A percentile compares a stretch with the other conserved stretches of the same genome.
Conservation (phyloP, 2,888 invertebrate species). For the Synergus itoensis region DNA sequence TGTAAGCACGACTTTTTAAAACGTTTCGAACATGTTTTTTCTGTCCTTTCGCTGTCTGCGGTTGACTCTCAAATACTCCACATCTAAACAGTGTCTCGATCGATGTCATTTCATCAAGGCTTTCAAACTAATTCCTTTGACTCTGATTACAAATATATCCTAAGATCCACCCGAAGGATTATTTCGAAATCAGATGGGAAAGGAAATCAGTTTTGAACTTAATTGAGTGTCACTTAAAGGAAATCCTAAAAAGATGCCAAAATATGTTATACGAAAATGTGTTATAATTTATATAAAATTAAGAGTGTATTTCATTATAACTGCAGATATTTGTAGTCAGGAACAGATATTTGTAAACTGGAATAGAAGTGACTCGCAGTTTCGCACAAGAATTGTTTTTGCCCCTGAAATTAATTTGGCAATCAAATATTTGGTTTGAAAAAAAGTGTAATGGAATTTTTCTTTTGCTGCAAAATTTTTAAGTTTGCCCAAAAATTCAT, state of each 20-base stretch:
- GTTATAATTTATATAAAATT: slow-evolving; percentile 12
- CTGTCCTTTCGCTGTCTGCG: slow-evolving; percentile 27
- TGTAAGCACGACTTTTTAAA: slow-evolving; percentile 17
- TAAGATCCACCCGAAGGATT: not conserved
- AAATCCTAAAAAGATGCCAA: slow-evolving; percentile 36
- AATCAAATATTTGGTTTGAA: not conserved
- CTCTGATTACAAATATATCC: not conserved
- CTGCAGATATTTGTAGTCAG: slow-evolving; percentile 24
- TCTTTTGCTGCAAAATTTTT: not conserved
- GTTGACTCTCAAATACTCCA: not conserved
- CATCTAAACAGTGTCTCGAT: not conserved
- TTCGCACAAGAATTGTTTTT: slow-evolving; percentile 38
- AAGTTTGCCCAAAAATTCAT: not conserved
- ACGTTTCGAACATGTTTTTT: not conserved
- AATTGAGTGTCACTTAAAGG: not conserved
- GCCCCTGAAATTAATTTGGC: not conserved
- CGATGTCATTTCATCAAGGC: not conserved
- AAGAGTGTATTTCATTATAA: slow-evolving; percentile 5
- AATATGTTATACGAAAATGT: slow-evolving; percentile 36
- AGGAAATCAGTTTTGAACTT: not conserved
- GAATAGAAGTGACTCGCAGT: slow-evolving; percentile 32
- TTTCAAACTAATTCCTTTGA: not conserved
- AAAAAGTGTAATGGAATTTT: not conserved
- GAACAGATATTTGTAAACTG: slow-evolving; percentile 21
- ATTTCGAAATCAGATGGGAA: not conserved